Percentiles rank a stretch among this genome's conserved stretches.
phyloP scores from a whole-genome alignment of 2,113 vertebrate species.

The Nanorana parkeri region DNA sequence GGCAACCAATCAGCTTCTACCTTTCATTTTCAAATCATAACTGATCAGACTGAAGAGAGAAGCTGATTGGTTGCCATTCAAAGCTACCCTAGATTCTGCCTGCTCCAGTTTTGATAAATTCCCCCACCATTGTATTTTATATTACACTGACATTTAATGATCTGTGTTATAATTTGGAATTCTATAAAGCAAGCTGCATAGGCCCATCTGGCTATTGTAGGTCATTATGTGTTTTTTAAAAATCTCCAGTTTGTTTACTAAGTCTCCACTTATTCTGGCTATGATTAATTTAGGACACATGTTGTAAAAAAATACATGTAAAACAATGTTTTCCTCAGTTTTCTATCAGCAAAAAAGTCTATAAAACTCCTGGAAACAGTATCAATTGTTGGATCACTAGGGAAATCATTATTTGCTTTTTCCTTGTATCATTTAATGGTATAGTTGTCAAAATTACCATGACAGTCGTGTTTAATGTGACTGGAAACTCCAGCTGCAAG shows the following conservation, averaged over 20 bases:
- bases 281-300: constrained; percentile 33
- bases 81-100: too few species aligned
- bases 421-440: constrained; percentile 16
- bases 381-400: constrained; percentile 32
- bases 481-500: constrained; percentile 32
- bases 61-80: too few species aligned
- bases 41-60: too few species aligned
- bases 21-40: too few species aligned
- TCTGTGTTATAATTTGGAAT: too few species aligned
- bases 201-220: constrained; percentile 19
- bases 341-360: constrained; percentile 23
- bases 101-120: too few species aligned
- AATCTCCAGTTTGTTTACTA: neutral
- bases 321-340: constrained; percentile 39
- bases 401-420: constrained; percentile 45
- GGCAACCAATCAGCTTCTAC: too few species aligned
- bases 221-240: constrained; percentile 6
- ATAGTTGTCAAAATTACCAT: constrained; percentile 24
- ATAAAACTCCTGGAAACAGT: constrained; percentile 43
- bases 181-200: neutral
- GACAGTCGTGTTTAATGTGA: constrained; percentile 9
- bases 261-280: neutral
- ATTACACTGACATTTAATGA: too few species aligned
- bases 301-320: constrained; percentile 36
- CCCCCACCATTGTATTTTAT: too few species aligned